A percentile compares a stretch with the other conserved stretches of the same genome.
These are phyloP conservation scores for Euplagia quadripunctaria DNA, from an alignment of 2,888 invertebrate species.

Conservation along the genomic window DNA sequence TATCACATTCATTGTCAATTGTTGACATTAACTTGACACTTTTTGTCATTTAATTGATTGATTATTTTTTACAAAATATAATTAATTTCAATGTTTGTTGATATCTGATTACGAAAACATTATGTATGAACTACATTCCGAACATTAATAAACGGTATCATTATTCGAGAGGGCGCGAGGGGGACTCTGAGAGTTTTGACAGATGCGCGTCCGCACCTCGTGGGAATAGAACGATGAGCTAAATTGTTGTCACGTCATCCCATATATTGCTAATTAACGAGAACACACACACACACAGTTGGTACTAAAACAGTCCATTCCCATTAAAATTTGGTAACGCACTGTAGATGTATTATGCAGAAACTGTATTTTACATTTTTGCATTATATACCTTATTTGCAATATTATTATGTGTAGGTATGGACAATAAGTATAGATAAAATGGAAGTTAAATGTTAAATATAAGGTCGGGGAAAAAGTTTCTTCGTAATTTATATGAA, in stretches of 20 bases:
- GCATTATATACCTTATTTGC: no score
- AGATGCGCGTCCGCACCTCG: constrained; percentile 75
- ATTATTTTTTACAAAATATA: no score
- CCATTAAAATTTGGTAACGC: background rate
- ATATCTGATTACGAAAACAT: background rate
- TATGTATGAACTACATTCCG: background rate
- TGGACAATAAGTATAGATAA: no score
- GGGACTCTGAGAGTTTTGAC: constrained; percentile 62
- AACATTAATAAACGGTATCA: constrained; percentile 46
- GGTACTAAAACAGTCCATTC: background rate
- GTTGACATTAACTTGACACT: no score
- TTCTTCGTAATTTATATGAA: no score
- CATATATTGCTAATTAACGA: constrained; percentile 43
- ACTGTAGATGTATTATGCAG: background rate
- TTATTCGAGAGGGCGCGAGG: constrained; percentile 47
- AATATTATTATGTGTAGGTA: no score
- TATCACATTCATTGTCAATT: no score
- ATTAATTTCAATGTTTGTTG: background rate
- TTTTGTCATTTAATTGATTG: no score
- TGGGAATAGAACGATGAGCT: constrained; percentile 70
- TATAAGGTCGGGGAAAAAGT: no score
- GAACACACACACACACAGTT: background rate
- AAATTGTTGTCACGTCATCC: constrained; percentile 73
- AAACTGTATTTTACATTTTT: background rate
- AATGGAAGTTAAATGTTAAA: no score